phyloP scores from a whole-genome alignment of 2,888 invertebrate genomes.

The Peribatodes rhomboidaria region DNA sequence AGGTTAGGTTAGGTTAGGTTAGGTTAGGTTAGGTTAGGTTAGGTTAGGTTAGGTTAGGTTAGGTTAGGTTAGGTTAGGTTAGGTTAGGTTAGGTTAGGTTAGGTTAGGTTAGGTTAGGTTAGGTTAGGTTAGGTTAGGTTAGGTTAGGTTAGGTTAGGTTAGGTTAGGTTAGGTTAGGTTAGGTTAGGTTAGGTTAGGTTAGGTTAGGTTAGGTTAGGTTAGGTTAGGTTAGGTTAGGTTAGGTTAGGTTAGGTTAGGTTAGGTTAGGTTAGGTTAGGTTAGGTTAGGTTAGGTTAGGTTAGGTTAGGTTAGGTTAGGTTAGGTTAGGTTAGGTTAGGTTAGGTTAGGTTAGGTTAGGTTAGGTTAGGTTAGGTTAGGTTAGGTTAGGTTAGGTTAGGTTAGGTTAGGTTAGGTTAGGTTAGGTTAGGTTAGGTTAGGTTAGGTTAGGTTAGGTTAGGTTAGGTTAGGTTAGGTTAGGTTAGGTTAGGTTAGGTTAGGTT shows the following conservation, averaged over 20 bases:
- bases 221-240: slow-evolving; percentile 15
- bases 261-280: slow-evolving; percentile 15
- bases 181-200: slow-evolving; percentile 15
- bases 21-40: slow-evolving; percentile 15
- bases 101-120: slow-evolving; percentile 15
- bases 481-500: slow-evolving; percentile 15
- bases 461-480: slow-evolving; percentile 15
- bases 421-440: slow-evolving; percentile 15
- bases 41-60: slow-evolving; percentile 15
- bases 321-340: slow-evolving; percentile 15
- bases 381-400: slow-evolving; percentile 15
- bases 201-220: slow-evolving; percentile 15
- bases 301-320: slow-evolving; percentile 15
- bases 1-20: slow-evolving; percentile 15
- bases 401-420: slow-evolving; percentile 15
- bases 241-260: slow-evolving; percentile 15
- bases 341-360: slow-evolving; percentile 15
- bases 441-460: slow-evolving; percentile 15
- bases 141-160: slow-evolving; percentile 15
- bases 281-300: slow-evolving; percentile 15
- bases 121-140: slow-evolving; percentile 15
- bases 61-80: slow-evolving; percentile 15
- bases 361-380: slow-evolving; percentile 15
- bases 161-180: slow-evolving; percentile 15
- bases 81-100: slow-evolving; percentile 15